These are phyloP conservation scores for Rotaria socialis DNA, from an alignment of 2,888 invertebrate genomes.

Conservation along the genomic window DNA sequence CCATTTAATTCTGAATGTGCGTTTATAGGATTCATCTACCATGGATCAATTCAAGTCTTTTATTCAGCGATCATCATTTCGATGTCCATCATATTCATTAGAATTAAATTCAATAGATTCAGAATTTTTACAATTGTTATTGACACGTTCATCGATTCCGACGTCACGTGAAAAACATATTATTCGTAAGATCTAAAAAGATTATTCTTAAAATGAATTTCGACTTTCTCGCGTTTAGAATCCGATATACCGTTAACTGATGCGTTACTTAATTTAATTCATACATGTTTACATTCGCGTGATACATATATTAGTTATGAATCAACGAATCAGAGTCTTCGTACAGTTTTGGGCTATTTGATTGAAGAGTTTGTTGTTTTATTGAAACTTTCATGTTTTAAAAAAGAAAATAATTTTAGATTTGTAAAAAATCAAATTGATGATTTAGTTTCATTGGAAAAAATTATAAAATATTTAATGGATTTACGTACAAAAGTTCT, in stretches of 20 bases:
- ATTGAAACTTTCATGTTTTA: not conserved
- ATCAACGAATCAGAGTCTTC: not conserved
- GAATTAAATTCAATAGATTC: not conserved
- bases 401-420: not conserved
- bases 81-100: not conserved
- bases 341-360: not conserved
- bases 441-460: not conserved
- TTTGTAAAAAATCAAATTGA: not conserved
- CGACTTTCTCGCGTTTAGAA: not conserved
- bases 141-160: not conserved
- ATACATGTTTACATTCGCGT: slow-evolving; percentile 15
- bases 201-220: not conserved
- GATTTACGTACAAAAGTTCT: slow-evolving; percentile 7
- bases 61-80: not conserved
- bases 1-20: too few species aligned
- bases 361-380: not conserved
- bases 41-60: not conserved
- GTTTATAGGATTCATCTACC: not conserved
- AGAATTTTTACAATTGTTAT: not conserved
- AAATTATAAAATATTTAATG: not conserved
- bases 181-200: not conserved
- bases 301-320: not conserved
- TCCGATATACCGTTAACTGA: slow-evolving; percentile 1
- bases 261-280: not conserved
- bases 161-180: not conserved